Evolutionary conservation across 2,888 invertebrate genomes (phyloP).

Genomic region (Anoncus sp.): DNA sequence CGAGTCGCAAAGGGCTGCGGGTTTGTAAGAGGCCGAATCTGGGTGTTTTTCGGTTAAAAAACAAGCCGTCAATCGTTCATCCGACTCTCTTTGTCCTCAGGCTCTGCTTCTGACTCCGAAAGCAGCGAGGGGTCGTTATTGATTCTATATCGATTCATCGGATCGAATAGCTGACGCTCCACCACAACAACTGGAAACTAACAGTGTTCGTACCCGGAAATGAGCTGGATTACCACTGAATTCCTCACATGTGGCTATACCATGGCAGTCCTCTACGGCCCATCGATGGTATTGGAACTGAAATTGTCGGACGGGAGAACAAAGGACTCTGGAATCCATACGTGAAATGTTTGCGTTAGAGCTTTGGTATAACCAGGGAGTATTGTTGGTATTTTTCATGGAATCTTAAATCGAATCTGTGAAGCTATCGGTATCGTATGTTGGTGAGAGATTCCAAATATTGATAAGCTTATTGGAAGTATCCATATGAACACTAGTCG

Average conservation of each 20-base stretch:
- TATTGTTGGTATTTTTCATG: conserved; percentile 15
- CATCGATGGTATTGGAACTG: conserved; percentile 9
- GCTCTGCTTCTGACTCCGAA: conserved; percentile 44
- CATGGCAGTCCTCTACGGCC: conserved; percentile 35
- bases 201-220: conserved; percentile 30
- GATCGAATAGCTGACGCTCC: conserved; percentile 24
- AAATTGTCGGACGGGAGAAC: conserved; percentile 40
- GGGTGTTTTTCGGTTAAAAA: conserved; percentile 32
- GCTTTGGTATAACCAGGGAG: neutral
- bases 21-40: neutral
- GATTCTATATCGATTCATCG: conserved; percentile 30
- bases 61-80: conserved; percentile 25
- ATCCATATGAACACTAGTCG: neutral
- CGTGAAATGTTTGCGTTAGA: conserved; percentile 1
- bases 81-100: conserved; percentile 48
- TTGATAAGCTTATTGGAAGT: conserved; percentile 42
- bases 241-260: conserved; percentile 22
- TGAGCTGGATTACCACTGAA: conserved; percentile 30
- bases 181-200: conserved; percentile 26
- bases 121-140: conserved; percentile 13
- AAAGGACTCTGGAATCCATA: conserved; percentile 32
- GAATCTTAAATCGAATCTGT: conserved; percentile 22
- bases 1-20: conserved; percentile 5
- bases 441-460: conserved; percentile 42
- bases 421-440: conserved; percentile 14